Percentiles rank a stretch among this genome's conserved stretches.
Conservation (phyloP, 2,797 vertebrate genomes). For the Myotis planiceps region DNA sequence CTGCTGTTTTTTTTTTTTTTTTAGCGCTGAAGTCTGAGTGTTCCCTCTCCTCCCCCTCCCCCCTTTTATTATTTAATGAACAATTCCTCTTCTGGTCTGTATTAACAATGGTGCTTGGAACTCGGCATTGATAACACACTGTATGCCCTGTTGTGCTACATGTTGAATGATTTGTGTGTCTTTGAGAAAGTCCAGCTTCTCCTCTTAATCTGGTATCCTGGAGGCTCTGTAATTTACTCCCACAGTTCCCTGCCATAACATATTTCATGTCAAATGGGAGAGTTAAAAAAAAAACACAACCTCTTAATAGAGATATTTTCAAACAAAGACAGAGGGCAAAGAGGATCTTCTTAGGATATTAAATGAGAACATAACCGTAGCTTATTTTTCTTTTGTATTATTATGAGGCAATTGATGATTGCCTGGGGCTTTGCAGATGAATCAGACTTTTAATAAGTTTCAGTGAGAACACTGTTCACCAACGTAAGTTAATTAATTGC, state of each 20-base stretch:
- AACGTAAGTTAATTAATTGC: conserved; percentile 82
- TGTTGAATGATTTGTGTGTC: conserved; percentile 81
- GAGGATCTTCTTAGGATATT: conserved; percentile 51
- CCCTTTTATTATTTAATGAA: conserved; percentile 77
- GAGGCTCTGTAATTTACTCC: conserved; percentile 76
- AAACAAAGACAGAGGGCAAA: conserved; percentile 76
- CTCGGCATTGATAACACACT: conserved; percentile 72
- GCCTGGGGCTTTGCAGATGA: conserved; percentile 78
- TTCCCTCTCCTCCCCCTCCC: background rate
- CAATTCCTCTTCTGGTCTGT: conserved; percentile 78
- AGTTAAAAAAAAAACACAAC: background rate
- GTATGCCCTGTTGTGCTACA: conserved; percentile 75
- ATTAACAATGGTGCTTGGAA: conserved; percentile 79
- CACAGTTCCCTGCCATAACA: conserved; percentile 62
- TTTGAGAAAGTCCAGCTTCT: conserved; percentile 80
- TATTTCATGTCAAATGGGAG: conserved; percentile 80
- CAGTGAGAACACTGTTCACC: conserved; percentile 68
- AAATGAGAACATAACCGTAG: conserved; percentile 54
- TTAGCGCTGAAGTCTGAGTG: background rate
- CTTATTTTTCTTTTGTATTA: conserved; percentile 76
- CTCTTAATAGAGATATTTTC: conserved; percentile 79
- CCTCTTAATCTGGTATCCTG: conserved; percentile 77
- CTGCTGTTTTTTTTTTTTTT: background rate
- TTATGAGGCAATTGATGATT: conserved; percentile 76
- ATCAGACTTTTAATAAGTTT: conserved; percentile 83